Evolutionary conservation across 2,113 vertebrate genomes (phyloP).

Genomic region (Paracanthobrama guichenoti): DNA sequence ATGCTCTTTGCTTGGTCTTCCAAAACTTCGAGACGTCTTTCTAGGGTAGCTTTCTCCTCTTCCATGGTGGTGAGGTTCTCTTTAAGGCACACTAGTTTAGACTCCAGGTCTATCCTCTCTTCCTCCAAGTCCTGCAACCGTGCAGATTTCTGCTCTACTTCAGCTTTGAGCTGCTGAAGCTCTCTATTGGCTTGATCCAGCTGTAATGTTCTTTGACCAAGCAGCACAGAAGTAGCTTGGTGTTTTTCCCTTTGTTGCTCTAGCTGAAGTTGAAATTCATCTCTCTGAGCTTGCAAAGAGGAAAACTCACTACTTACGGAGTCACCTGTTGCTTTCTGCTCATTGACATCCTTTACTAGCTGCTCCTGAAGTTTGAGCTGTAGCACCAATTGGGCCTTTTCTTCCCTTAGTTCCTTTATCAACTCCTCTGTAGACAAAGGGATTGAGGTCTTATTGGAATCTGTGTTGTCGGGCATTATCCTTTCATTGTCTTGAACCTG

Average conservation of each 20-base stretch:
- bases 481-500: slow-evolving; percentile 50
- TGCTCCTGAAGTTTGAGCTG: slow-evolving; percentile 71
- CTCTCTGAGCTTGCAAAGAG: slow-evolving; percentile 66
- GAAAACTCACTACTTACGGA: slow-evolving; percentile 62
- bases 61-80: slow-evolving; percentile 65
- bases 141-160: slow-evolving; percentile 65
- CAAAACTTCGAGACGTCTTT: slow-evolving; percentile 70
- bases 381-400: slow-evolving; percentile 62
- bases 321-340: slow-evolving; percentile 63
- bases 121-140: slow-evolving; percentile 62
- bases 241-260: slow-evolving; percentile 65
- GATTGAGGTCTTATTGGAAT: slow-evolving; percentile 27
- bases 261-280: slow-evolving; percentile 66
- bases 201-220: slow-evolving; percentile 64
- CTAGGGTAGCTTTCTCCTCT: slow-evolving; percentile 69
- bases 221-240: slow-evolving; percentile 58
- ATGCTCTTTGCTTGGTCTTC: slow-evolving; percentile 70
- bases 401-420: slow-evolving; percentile 64
- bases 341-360: slow-evolving; percentile 67
- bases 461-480: neutral
- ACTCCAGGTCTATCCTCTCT: slow-evolving; percentile 72
- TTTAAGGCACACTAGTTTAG: slow-evolving; percentile 65
- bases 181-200: slow-evolving; percentile 63
- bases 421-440: slow-evolving; percentile 54
- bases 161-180: slow-evolving; percentile 62